Evolutionary conservation across 2,113 vertebrate species (phyloP), one percentile per base, ranked within the genome.

Genomic region (Hydrolagus affinis): DNA sequence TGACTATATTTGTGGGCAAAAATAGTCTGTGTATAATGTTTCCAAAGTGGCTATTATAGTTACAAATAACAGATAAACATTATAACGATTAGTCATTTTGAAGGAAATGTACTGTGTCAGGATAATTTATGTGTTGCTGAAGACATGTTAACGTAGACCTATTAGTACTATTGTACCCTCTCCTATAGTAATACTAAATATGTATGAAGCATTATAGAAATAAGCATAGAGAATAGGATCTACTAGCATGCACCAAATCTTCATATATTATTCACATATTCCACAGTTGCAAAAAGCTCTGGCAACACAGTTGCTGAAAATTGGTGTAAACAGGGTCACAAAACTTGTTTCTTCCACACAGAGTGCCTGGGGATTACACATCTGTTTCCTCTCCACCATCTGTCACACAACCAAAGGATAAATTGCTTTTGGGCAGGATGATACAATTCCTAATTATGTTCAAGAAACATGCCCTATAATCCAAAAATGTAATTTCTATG

Each of bases 321-420:
- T 21, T 66, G 78, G 60, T 28, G 32, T 32, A 83, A 83, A 83
- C 25, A 32, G 0, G 78, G 25, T 83, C 28, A 83, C 64, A 15
- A 32, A 83, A 83, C 60, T 32, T 83, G 62, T 30, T 83, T 66
- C 78, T 32, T 68, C 62, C 62, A 32, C 12, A 64, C 77, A 83
- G 8, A 64, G 28, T 28, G 17, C 32, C 78, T 66, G 60, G 60
- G 78, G 62, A 83, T 32, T 83, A 83, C 62, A 66, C 62, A 83
- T 83, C 78, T 83, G 78, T 30, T 83, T 83, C 60, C 59, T 32
- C 23, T 83, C 76, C 28, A 66, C 78, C 78, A 83, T 83, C 78
- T 66, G 78, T 83, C 25, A 83, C 60, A 68, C 15, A 10, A 83
- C 62, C 78, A 68, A 62, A 83, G 14, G 11, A 64, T 83, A 83